Evolutionary conservation across 2,888 invertebrate species (phyloP).

Genomic region (Hecatera dysodea): DNA sequence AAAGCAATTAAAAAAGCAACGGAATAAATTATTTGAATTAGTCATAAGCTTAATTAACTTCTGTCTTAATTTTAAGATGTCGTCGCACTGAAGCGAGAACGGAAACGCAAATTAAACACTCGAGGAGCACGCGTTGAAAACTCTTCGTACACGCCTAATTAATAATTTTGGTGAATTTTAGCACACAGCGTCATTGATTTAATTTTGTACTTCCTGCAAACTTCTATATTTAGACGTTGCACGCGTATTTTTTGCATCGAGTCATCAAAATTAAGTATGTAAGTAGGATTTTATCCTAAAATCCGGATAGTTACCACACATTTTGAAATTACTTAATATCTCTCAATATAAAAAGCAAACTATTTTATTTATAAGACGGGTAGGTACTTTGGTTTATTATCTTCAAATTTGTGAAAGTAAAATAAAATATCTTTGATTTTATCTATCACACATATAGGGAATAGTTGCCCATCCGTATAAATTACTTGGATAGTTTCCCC

Average conservation of each 20-base stretch:
- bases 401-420: too few relatives aligned
- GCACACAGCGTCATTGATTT: conserved; percentile 40
- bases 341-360: too few relatives aligned
- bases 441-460: too few relatives aligned
- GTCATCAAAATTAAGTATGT: too few relatives aligned
- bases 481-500: too few relatives aligned
- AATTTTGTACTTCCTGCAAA: conserved; percentile 35
- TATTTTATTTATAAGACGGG: too few relatives aligned
- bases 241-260: background rate
- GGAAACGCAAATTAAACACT: conserved; percentile 65
- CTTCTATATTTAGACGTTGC: background rate
- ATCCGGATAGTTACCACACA: too few relatives aligned
- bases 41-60: conserved; percentile 61
- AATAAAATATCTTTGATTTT: too few relatives aligned
- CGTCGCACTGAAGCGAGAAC: conserved; percentile 48
- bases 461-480: too few relatives aligned
- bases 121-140: conserved; percentile 48
- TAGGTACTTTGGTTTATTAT: too few relatives aligned
- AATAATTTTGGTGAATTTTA: conserved; percentile 51
- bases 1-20: conserved; percentile 30
- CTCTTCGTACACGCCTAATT: conserved; percentile 30
- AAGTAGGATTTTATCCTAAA: too few relatives aligned
- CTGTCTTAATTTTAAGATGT: conserved; percentile 60
- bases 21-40: conserved; percentile 51
- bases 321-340: too few relatives aligned